Evolutionary conservation across 2,888 invertebrate species (phyloP), one percentile per base, ranked within the genome.

Genomic region (Nysson spinosus): DNA sequence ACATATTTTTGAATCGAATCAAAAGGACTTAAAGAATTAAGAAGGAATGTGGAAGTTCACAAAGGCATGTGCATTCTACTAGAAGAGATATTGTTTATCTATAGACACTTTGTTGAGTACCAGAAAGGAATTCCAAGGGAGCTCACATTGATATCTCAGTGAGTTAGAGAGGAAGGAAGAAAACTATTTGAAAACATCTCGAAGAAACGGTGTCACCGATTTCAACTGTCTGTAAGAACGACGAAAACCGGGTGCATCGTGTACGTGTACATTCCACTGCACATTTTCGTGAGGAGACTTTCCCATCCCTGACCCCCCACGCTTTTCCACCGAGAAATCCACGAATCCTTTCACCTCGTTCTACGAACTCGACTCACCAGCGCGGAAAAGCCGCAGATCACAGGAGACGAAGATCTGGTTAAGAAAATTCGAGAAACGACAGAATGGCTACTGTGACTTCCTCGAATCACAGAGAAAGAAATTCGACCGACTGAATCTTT

Each of bases 301-400:
- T 47, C 49, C 17, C 12, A 28, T 42, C 7, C 2, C 20, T 7
- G 16, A 28, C 17, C 14, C n/a, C 26, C 34, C 17, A 12, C 6
- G n/a, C 3, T 17, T n/a, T 19, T 5, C 7, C n/a, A n/a, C n/a
- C 22, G n/a, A 60, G 30, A 19, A 54, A 35, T 61, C 51, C 7
- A 19, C 35, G 40, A 56, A 69, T 64, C 47, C 54, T 40, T 35
- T 34, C 49, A 54, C 20, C 49, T 52, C 28, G 40, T 61, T 60
- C 20, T 35, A 7, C n/a, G 49, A 9, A 4, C 14, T 32, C 37
- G 37, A 40, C n/a, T 47, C 67, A 52, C 40, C 55, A 51, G 49
- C 24, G 46, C 39, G 43, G 58, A 55, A 71, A 58, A 67, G 51
- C 55, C 22, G 24, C 20, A 24, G 58, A 52, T 56, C 51, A 43